Conservation (phyloP, 1,140 invertebrate genomes). For the Drosophila murphyi region DNA sequence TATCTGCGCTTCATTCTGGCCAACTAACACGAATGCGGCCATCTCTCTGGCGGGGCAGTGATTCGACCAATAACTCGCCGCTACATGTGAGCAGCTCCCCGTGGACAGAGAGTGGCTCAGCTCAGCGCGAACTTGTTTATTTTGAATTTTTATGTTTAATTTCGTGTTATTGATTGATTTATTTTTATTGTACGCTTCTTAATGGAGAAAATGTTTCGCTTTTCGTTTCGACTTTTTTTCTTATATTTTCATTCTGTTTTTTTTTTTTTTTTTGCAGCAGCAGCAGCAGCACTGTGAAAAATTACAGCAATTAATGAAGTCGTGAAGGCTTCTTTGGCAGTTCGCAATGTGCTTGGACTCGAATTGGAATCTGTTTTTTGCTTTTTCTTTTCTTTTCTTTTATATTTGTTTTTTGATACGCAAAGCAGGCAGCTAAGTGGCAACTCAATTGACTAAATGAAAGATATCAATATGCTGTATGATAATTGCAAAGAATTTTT, state of each 20-base stretch:
- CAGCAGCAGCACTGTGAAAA: slow-evolving; percentile 43
- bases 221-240: slow-evolving; percentile 26
- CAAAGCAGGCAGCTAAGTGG: slow-evolving; percentile 14
- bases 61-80: slow-evolving; percentile 40
- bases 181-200: slow-evolving; percentile 68
- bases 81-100: slow-evolving; percentile 48
- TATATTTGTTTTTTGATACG: too few species aligned
- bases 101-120: slow-evolving; percentile 37
- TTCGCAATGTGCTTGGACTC: not conserved
- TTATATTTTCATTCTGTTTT: slow-evolving; percentile 9
- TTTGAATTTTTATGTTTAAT: slow-evolving; percentile 68
- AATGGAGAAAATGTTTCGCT: slow-evolving; percentile 63
- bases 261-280: slow-evolving; percentile 11
- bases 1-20: too few species aligned
- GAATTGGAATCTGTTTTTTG: slow-evolving; percentile 5
- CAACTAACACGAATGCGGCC: not conserved
- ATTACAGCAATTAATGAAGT: slow-evolving; percentile 63
- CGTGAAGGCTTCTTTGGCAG: slow-evolving; percentile 50
- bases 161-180: slow-evolving; percentile 79
- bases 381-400: not conserved
- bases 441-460: slow-evolving; percentile 45
- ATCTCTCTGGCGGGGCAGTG: not conserved
- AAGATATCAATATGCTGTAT: slow-evolving; percentile 18
- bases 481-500: not conserved
- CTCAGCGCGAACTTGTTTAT: slow-evolving; percentile 63